phyloP scores from a whole-genome alignment of 2,797 vertebrate genomes.

The Vultur gryphus region DNA sequence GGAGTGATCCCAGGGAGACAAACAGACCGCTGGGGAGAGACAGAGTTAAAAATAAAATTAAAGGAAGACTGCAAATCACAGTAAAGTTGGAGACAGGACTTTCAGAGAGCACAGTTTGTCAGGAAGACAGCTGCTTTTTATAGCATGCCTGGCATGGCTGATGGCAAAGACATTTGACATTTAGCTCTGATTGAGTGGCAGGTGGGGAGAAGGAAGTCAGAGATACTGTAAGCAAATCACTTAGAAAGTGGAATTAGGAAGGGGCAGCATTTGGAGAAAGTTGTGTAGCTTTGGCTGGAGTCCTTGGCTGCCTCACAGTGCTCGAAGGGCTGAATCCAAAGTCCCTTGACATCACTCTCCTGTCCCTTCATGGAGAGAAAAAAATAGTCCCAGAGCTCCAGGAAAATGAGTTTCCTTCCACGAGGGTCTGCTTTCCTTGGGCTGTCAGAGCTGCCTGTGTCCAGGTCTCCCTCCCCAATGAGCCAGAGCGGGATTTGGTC shows the following conservation, averaged over 20 bases:
- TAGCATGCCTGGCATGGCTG: conserved; percentile 34
- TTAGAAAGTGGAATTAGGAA: neutral
- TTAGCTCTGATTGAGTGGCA: conserved; percentile 45
- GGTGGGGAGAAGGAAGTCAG: neutral
- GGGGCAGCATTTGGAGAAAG: neutral
- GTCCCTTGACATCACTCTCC: neutral
- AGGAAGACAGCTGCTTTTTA: conserved; percentile 48
- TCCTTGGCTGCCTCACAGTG: neutral
- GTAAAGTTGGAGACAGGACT: conserved; percentile 5
- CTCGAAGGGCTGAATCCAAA: neutral
- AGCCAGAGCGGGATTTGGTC: neutral
- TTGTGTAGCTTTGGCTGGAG: neutral
- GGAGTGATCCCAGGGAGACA: neutral
- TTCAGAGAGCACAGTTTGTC: conserved; percentile 6
- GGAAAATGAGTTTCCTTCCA: neutral
- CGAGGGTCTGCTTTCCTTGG: neutral
- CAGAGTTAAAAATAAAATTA: conserved; percentile 34
- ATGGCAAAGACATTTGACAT: conserved; percentile 55
- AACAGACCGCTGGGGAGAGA: neutral
- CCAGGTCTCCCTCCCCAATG: rapidly evolving
- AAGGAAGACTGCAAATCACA: neutral
- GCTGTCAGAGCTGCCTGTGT: neutral
- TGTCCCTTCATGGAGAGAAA: neutral
- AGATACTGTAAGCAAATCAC: neutral
- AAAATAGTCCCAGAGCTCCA: neutral